Evolutionary conservation across 2,888 invertebrate genomes (phyloP).

Genomic region (Sipha maydis): DNA sequence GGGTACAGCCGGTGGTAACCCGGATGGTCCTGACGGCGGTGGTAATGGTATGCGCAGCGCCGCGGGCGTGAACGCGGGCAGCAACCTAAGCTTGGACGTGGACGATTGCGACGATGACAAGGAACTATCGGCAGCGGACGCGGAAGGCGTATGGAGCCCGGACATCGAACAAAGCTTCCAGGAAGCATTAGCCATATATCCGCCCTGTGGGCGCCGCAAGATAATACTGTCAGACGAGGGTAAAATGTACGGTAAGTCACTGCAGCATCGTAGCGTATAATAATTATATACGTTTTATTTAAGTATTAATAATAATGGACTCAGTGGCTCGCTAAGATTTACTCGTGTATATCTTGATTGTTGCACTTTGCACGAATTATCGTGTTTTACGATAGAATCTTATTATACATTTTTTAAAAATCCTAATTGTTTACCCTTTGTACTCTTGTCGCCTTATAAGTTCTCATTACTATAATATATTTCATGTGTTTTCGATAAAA

Average conservation of each 20-base stretch:
- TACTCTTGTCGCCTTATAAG: too few species aligned
- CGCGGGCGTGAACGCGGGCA: constrained; percentile 64
- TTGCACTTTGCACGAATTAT: background rate
- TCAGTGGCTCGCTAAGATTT: too few species aligned
- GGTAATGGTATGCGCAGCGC: constrained; percentile 82
- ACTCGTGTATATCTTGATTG: background rate
- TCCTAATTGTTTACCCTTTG: background rate
- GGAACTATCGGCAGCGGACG: constrained; percentile 94
- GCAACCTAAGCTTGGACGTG: constrained; percentile 87
- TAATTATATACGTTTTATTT: too few species aligned
- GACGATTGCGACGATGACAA: constrained; percentile 91
- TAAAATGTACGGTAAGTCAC: constrained; percentile 99
- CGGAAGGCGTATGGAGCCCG: constrained; percentile 99
- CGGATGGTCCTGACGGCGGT: constrained; percentile 92
- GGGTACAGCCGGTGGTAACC: constrained; percentile 84
- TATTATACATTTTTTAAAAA: too few species aligned
- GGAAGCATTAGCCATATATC: constrained; percentile 99
- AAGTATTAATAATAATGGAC: too few species aligned
- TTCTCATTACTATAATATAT: too few species aligned
- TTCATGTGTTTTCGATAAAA: too few species aligned
- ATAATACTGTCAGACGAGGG: constrained; percentile 99
- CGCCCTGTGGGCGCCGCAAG: constrained; percentile 98
- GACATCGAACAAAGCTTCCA: constrained; percentile 99
- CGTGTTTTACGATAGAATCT: background rate
- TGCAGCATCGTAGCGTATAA: background rate